Evolutionary conservation across 2,888 invertebrate species (phyloP).

Genomic region (Cactoblastis cactorum): DNA sequence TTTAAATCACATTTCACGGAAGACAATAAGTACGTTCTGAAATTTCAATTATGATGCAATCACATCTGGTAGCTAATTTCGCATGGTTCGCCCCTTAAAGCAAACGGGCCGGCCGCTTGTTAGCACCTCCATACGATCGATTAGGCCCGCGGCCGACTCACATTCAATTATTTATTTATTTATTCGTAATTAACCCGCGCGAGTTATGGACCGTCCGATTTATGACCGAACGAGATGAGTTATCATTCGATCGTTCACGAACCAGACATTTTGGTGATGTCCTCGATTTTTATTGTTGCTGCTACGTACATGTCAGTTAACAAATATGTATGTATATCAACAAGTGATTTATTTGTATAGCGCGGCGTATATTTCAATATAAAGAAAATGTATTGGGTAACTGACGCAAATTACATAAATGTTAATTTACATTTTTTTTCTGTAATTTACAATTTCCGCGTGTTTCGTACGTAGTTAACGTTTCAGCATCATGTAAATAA

Average conservation of each 20-base stretch:
- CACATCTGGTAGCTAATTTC: conserved; percentile 28
- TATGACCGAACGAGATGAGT: conserved; percentile 60
- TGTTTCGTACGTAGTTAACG: too few relatives aligned
- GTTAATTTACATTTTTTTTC: conserved; percentile 4
- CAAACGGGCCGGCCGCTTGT: conserved; percentile 49
- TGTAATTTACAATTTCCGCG: background rate
- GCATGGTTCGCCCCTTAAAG: conserved; percentile 26
- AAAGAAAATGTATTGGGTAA: conserved; percentile 5
- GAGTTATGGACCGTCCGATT: conserved; percentile 73
- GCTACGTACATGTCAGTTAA: conserved; percentile 15
- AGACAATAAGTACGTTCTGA: conserved; percentile 9
- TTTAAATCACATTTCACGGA: background rate
- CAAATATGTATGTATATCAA: conserved; percentile 16
- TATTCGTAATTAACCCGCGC: conserved; percentile 77
- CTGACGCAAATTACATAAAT: conserved; percentile 4
- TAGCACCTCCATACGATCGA: conserved; percentile 74
- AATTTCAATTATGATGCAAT: conserved; percentile 19
- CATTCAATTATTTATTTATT: conserved; percentile 81
- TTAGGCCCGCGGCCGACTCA: conserved; percentile 75
- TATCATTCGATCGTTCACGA: conserved; percentile 49
- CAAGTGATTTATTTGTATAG: conserved; percentile 4
- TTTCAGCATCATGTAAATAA: too few relatives aligned
- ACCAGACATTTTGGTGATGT: conserved; percentile 29
- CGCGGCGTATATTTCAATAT: conserved; percentile 5
- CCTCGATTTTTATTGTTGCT: conserved; percentile 17